phyloP scores from a whole-genome alignment of 1,140 invertebrate genomes.

The Drosophila hydei region DNA sequence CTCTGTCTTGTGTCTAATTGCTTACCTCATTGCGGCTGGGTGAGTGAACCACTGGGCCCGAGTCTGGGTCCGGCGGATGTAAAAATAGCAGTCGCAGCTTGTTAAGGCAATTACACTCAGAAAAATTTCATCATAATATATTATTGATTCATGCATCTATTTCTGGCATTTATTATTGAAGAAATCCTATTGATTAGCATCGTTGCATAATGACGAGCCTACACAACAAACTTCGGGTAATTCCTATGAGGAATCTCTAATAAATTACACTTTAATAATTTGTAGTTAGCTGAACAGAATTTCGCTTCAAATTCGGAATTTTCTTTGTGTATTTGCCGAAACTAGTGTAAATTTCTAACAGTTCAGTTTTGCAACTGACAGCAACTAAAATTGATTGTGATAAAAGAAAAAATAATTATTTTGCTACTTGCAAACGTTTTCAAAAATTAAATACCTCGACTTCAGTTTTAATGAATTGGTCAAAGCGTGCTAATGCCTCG shows the following conservation, averaged over 20 bases:
- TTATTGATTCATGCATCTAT: not conserved
- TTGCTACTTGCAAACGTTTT: no score
- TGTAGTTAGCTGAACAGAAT: not conserved
- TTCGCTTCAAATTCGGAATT: no score
- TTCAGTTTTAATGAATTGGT: not conserved
- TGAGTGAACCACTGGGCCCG: not conserved
- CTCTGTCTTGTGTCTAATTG: conserved; percentile 21
- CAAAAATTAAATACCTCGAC: not conserved
- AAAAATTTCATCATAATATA: not conserved
- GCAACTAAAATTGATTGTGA: no score
- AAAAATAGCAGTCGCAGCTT: not conserved
- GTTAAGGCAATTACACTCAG: not conserved
- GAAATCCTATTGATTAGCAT: no score
- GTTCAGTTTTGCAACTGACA: no score
- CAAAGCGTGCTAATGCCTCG: not conserved
- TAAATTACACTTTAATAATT: no score
- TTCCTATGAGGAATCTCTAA: not conserved
- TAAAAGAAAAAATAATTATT: no score
- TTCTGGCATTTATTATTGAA: no score
- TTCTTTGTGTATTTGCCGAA: not conserved
- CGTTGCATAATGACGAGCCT: no score
- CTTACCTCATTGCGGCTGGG: conserved; percentile 25
- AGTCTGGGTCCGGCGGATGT: not conserved
- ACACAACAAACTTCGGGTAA: not conserved
- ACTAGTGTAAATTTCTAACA: not conserved